Base-by-base conservation (phyloP, 2,797 vertebrate genomes). In the Astyanax mexicanus region DNA sequence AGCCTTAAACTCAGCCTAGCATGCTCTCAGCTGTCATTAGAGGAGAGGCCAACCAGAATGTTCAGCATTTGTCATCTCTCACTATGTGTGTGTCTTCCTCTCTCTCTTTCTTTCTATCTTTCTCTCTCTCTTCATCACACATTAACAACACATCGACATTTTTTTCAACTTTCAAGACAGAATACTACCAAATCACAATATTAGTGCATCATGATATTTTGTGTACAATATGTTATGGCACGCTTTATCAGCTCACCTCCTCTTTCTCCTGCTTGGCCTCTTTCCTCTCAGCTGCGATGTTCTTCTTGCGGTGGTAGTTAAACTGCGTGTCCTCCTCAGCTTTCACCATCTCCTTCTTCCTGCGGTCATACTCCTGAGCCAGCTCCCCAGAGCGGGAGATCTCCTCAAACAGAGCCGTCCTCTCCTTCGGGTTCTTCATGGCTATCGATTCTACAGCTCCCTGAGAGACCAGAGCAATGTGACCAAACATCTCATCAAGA, bases 181-280 rank as follows among this genome's bases (percentile, higher is more conserved):
- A n/a, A n/a, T n/a, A n/a, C n/a, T n/a, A n/a, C n/a, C n/a, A n/a
- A n/a, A n/a, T n/a, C n/a, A n/a, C n/a, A n/a, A n/a, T n/a, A n/a
- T n/a, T n/a, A n/a, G n/a, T n/a, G n/a, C n/a, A n/a, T n/a, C n/a
- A n/a, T n/a, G n/a, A n/a, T n/a, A n/a, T n/a, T n/a, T n/a, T n/a
- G n/a, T n/a, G n/a, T n/a, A n/a, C n/a, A n/a, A n/a, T n/a, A n/a
- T n/a, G n/a, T n/a, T n/a, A n/a, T n/a, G n/a, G n/a, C n/a, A n/a
- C n/a, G n/a, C n/a, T n/a, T 17, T 3, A 4, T 45, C 17, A 7
- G 5, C 35, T 10, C 55, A 95, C 96, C 95, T 98, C 97, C 57
- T 98, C 97, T 79, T 98, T 99, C 86, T 99, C 97, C 86, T 99
- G 97, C 81, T 99, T 99, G 81, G 97, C 97, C 83, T 99, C 97